Base-by-base conservation (phyloP, 2,888 invertebrate genomes). In the Epiblema foenella region DNA sequence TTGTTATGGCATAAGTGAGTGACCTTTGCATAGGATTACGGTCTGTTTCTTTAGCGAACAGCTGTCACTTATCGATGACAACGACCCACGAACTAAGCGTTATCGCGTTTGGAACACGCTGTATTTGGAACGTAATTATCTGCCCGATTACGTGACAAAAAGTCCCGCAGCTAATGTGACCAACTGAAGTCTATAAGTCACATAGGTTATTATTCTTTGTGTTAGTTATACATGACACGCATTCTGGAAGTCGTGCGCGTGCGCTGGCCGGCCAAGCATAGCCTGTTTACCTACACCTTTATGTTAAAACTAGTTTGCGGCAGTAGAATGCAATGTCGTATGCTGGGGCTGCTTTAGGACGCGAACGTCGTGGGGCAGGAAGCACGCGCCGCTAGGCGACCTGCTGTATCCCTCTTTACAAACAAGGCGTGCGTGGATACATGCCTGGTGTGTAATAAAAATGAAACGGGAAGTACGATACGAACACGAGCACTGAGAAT, bases 191-290 rank as follows among this genome's bases (percentile, higher is more conserved):
- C 18, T 63, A 37, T 29, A 11, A n/a, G 10, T 37, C 20, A 54
- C 64, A 39, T 64, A 24, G 8, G 54, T 20, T 37, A 20, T 64
- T 54, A 7, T 64, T 64, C 52, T 64, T 64, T 54, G 37, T 9
- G 52, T 15, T 15, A 63, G 64, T 77, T 79, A 75, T 77, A 82
- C 82, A 77, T 80, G 80, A 82, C 85, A 85, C 82, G 85, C 83
- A 83, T 83, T 82, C 82, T 81, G 80, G 75, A 77, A 86, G 82
- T 86, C 89, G 89, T 87, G 89, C 86, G 83, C 86, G 81, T 84
- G 84, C 80, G 78, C 81, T 29, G 29, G 65, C 54, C 33, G 20
- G 65, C 49, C 68, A 56, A 73, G 69, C 69, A 73, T 58, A 51
- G 56, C 49, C 33, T 12, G 42, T n/a, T 56, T 58, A n/a, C n/a